Evolutionary conservation across 64 coral and sea anemone genomes (phyloP), one percentile per base, ranked within the genome.

Genomic region (Montipora capricornis): DNA sequence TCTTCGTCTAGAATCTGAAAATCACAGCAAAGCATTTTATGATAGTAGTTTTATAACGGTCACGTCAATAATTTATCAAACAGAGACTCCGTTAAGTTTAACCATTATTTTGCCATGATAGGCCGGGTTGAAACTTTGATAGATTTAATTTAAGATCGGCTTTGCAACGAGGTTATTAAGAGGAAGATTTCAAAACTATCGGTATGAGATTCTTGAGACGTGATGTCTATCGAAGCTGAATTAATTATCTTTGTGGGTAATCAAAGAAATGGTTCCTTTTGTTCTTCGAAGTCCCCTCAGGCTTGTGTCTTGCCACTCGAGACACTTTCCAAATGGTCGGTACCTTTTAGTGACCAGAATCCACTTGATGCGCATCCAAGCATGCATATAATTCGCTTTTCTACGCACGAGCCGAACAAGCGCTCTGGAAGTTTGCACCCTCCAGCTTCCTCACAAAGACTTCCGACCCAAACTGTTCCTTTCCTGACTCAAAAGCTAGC

Each of bases 181-280:
- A 86, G 46, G 22, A 20, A 20, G 61, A 0, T 49, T 12, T 8
- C 8, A 61, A 61, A 47, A 16, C 44, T 26, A 26, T 20, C 14
- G 15, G 53, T 44, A 57, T 61, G 24, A 19, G 44, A 86, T 19
- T 9, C 45, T 86, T 15, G 47, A 86, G 64, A 71, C 82, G n/a
- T 71, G 82, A 22, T 70, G 82, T 86, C 82, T 86, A 22, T 73
- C 82, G 5, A 71, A 24, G 11, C 17, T 20, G 68, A 49, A 73
- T 70, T 86, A 86, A 86, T 86, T 73, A 71, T 6, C 82, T 48
- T 47, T 50, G 46, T 71, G 68, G 64, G 82, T 73, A 68, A 86
- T 73, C 17, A 73, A 22, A 11, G 5, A 71, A 17, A 9, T 7
- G 61, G 16, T 4, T 7, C 37, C 45, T 73, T 86, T 86, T 86